Conservation (phyloP, 2,113 vertebrate species). For the Ailuropoda melanoleuca region DNA sequence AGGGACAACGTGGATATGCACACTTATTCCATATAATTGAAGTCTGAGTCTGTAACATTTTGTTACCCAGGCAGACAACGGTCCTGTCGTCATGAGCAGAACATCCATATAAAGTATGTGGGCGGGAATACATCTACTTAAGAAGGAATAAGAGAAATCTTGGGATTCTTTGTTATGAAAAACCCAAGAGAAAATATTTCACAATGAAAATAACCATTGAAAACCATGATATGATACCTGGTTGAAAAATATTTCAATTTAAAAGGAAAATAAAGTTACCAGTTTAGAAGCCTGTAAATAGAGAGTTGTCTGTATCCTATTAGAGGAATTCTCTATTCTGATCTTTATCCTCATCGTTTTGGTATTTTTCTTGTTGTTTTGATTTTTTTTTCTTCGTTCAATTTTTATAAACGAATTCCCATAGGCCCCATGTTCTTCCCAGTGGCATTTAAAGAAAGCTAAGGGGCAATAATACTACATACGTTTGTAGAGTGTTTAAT, state of each 20-base stretch:
- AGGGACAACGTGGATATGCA: not conserved
- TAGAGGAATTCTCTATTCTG: not conserved
- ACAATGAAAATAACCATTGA: not conserved
- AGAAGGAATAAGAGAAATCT: not conserved
- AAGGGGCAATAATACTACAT: not conserved
- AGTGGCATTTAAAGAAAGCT: not conserved
- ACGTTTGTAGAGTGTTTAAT: not conserved
- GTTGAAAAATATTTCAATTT: not conserved
- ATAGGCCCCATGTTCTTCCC: not conserved
- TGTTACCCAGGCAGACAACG: not conserved
- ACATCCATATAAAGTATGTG: not conserved
- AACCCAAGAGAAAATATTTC: slow-evolving; percentile 27
- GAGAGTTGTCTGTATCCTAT: not conserved
- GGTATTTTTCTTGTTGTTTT: not conserved
- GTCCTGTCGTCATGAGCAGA: not conserved
- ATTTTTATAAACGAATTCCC: slow-evolving; percentile 23
- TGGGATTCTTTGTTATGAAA: not conserved
- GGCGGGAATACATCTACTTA: not conserved
- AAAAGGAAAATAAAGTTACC: not conserved
- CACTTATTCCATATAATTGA: not conserved
- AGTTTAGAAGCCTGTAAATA: not conserved
- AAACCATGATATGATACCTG: not conserved
- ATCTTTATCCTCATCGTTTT: not conserved
- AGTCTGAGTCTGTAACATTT: not conserved
- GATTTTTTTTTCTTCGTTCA: not conserved